These are phyloP conservation scores for Cuniculus paca DNA, from an alignment of 2,797 vertebrate species.

Conservation along the genomic window DNA sequence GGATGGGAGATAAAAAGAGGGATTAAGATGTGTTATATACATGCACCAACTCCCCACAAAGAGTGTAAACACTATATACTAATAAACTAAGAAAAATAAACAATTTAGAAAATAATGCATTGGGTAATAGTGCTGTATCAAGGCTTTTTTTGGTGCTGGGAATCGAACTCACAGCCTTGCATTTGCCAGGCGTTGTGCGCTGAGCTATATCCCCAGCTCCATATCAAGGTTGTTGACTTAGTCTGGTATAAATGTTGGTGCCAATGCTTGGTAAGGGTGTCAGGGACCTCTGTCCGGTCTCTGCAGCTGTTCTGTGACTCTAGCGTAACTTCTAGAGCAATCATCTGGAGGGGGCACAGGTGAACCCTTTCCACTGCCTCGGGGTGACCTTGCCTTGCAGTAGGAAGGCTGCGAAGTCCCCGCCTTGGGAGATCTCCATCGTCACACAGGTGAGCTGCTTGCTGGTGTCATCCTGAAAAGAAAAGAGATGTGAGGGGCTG, in stretches of 20 bases:
- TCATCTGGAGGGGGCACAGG: not conserved
- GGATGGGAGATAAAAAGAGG: not conserved
- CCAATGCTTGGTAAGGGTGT: not conserved
- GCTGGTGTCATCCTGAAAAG: constrained; percentile 92
- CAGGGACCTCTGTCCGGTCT: not conserved
- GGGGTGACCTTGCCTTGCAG: constrained; percentile 90
- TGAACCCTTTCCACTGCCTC: not conserved
- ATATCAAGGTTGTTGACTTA: not conserved
- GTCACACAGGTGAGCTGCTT: constrained; percentile 89
- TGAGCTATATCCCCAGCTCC: too few relatives aligned
- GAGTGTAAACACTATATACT: not conserved
- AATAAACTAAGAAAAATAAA: not conserved
- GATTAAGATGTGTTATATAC: not conserved
- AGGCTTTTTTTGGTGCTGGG: too few relatives aligned
- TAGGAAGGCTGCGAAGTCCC: constrained; percentile 90
- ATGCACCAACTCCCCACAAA: not conserved
- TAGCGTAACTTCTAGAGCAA: not conserved
- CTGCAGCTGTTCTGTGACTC: not conserved
- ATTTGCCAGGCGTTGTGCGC: too few relatives aligned
- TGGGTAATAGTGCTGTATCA: too few relatives aligned
- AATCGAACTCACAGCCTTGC: too few relatives aligned
- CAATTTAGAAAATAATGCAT: not conserved
- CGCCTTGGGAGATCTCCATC: constrained; percentile 89
- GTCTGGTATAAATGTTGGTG: not conserved
- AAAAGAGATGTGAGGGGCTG: not conserved